Evolutionary conservation across 2,113 vertebrate species (phyloP).

Genomic region (Nothobranchius furzeri): DNA sequence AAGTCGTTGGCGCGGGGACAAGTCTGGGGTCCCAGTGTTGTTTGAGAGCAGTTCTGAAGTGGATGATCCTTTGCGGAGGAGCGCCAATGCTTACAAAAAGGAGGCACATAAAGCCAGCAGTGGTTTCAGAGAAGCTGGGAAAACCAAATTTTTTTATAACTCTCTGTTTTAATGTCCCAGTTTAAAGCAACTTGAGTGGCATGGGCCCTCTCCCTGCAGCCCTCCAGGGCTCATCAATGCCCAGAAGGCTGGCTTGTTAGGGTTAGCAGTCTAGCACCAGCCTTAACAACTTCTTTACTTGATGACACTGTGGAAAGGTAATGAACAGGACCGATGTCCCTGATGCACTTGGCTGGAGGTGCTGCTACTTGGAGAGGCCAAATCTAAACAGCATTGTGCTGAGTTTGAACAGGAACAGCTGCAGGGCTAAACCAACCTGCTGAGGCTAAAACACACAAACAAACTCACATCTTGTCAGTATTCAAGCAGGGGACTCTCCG

Average conservation of each 20-base stretch:
- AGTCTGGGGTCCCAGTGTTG: constrained; percentile 55
- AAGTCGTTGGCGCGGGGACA: constrained; percentile 67
- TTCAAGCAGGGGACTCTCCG: constrained; percentile 66
- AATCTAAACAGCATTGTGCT: constrained; percentile 58
- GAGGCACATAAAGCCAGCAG: constrained; percentile 44
- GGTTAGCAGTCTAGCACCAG: not conserved
- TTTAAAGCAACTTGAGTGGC: constrained; percentile 30
- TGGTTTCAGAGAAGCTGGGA: constrained; percentile 60
- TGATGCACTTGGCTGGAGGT: constrained; percentile 28
- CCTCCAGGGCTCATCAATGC: not conserved
- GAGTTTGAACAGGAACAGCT: constrained; percentile 74
- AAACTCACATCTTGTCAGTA: constrained; percentile 63
- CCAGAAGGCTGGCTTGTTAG: not conserved
- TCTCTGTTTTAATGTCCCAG: constrained; percentile 29
- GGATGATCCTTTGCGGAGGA: constrained; percentile 61
- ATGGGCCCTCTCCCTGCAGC: constrained; percentile 15
- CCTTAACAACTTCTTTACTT: constrained; percentile 38
- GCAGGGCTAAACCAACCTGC: constrained; percentile 68
- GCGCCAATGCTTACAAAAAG: constrained; percentile 62
- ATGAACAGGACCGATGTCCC: constrained; percentile 26
- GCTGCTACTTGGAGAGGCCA: constrained; percentile 57
- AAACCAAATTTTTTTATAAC: constrained; percentile 60
- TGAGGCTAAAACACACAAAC: constrained; percentile 80
- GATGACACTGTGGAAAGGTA: constrained; percentile 10
- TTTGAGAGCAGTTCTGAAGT: constrained; percentile 53